A percentile compares a stretch with the other conserved stretches of the same genome.
These are phyloP conservation scores for Drosophila repleta DNA, from an alignment of 1,140 invertebrate species.

Conservation along the genomic window DNA sequence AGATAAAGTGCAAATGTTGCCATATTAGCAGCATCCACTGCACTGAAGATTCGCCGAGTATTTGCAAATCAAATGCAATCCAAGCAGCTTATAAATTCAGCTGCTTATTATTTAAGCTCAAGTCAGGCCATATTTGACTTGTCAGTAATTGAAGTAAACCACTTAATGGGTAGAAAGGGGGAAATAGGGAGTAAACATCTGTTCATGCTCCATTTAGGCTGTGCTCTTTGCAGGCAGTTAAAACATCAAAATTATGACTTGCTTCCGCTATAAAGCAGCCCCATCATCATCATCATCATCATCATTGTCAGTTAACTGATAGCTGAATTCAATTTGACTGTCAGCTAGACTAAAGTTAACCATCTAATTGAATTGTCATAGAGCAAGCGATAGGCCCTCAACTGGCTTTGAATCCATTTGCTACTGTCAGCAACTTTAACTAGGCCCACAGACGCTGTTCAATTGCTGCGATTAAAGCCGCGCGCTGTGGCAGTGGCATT, in stretches of 20 bases:
- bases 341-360: conserved; percentile 12
- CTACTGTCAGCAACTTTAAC: conserved; percentile 57
- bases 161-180: background rate
- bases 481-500: conserved; percentile 36
- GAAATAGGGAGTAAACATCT: background rate
- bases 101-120: too few species aligned
- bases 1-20: too few species aligned
- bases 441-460: conserved; percentile 41
- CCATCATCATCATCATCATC: background rate
- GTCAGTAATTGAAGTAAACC: too few species aligned
- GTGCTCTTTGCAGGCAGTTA: background rate
- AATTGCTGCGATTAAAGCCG: conserved; percentile 68
- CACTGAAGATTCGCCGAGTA: too few species aligned
- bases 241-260: conserved; percentile 3
- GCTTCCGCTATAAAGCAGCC: background rate
- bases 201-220: background rate
- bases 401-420: conserved; percentile 51
- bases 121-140: too few species aligned
- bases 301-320: conserved; percentile 2
- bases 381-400: conserved; percentile 4
- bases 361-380: conserved; percentile 72
- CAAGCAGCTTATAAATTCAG: too few species aligned
- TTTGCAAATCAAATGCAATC: too few species aligned
- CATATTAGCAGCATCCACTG: too few species aligned
- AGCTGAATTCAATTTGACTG: conserved; percentile 23